These are phyloP conservation scores for Charanyca ferruginea DNA, from an alignment of 2,888 invertebrate genomes.

Conservation along the genomic window DNA sequence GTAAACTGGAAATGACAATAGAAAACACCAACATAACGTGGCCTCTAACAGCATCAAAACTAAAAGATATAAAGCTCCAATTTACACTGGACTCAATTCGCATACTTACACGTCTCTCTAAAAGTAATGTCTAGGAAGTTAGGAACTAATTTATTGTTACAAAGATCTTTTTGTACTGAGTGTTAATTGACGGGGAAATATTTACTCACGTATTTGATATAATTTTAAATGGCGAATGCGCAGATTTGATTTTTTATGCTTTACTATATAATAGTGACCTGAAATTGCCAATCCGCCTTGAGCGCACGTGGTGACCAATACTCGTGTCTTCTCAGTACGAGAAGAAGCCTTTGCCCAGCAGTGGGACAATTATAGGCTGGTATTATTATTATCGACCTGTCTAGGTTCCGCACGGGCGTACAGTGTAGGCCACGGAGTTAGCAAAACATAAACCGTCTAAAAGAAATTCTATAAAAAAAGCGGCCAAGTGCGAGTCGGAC, in stretches of 20 bases:
- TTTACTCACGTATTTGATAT: conserved; percentile 47
- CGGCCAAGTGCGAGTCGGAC: no score
- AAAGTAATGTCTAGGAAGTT: conserved; percentile 63
- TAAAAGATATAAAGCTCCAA: conserved; percentile 33
- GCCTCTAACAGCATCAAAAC: background rate
- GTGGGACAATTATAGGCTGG: no score
- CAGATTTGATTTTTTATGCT: background rate
- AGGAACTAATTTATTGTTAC: conserved; percentile 70
- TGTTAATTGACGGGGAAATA: conserved; percentile 65
- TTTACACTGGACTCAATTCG: conserved; percentile 34
- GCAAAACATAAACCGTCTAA: no score
- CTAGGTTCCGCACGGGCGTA: no score
- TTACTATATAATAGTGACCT: no score
- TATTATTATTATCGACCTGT: no score
- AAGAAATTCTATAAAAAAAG: no score
- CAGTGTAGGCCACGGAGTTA: no score
- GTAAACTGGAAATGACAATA: conserved; percentile 19
- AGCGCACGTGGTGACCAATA: no score
- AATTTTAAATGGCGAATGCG: conserved; percentile 25
- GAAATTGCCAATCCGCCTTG: no score
- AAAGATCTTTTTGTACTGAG: conserved; percentile 59
- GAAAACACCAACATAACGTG: background rate
- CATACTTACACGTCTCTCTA: conserved; percentile 67
- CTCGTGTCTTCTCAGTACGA: no score
- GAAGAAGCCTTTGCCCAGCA: no score